These are phyloP conservation scores for Limonius californicus DNA, from an alignment of 1,140 invertebrate species.

Conservation along the genomic window DNA sequence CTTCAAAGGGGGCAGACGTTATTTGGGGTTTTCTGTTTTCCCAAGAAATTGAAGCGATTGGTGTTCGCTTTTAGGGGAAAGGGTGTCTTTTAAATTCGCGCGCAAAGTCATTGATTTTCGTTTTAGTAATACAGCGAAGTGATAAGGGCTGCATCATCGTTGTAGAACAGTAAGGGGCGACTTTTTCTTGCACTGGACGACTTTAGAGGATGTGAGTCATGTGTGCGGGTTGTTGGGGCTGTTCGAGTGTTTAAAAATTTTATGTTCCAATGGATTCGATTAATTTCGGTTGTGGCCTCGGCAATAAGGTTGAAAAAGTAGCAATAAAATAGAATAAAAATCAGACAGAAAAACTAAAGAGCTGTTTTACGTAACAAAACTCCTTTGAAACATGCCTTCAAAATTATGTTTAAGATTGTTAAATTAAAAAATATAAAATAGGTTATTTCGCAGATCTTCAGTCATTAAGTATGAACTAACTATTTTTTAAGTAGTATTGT, in stretches of 20 bases:
- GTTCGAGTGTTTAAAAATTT: neutral
- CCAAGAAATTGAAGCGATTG: neutral
- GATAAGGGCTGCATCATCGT: neutral
- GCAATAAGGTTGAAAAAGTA: no score
- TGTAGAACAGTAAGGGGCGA: neutral
- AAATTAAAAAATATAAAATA: no score
- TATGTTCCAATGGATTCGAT: no score
- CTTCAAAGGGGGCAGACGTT: neutral
- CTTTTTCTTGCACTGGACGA: neutral
- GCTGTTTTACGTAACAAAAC: no score
- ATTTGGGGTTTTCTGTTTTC: neutral
- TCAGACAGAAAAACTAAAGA: no score
- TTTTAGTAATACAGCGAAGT: neutral
- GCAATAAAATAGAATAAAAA: no score
- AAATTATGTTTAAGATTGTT: no score
- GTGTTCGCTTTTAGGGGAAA: neutral
- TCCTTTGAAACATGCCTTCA: no score
- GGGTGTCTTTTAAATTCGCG: neutral
- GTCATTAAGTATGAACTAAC: no score
- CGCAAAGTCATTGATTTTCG: conserved; percentile 7
- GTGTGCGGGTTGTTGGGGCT: neutral
- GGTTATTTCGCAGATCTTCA: no score
- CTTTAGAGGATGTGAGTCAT: neutral
- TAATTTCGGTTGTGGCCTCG: no score
- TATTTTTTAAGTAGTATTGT: no score